Evolutionary conservation across 2,888 invertebrate genomes (phyloP).

Genomic region (Drosophila acutilabella): DNA sequence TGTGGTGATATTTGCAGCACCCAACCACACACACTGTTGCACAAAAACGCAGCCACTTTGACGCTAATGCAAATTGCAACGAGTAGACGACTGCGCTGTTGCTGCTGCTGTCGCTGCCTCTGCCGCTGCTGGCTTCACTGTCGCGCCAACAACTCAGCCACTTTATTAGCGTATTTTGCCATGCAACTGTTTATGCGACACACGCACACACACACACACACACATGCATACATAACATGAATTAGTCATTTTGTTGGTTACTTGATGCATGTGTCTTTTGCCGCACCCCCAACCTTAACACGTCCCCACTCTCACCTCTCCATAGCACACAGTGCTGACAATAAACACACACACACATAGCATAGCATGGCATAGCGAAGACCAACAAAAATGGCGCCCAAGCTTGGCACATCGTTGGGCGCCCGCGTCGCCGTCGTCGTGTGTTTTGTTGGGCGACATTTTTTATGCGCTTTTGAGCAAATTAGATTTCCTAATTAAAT

Average conservation of each 20-base stretch:
- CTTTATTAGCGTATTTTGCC: constrained; percentile 83
- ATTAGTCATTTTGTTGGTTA: constrained; percentile 83
- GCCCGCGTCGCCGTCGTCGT: constrained; percentile 6
- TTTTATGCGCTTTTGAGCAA: constrained; percentile 85
- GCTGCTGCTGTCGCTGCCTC: constrained; percentile 17
- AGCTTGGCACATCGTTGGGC: constrained; percentile 25
- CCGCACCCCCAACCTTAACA: constrained; percentile 10
- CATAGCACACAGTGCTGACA: constrained; percentile 35
- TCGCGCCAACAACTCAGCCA: constrained; percentile 66
- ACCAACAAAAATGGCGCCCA: constrained; percentile 69
- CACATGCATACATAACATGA: constrained; percentile 54
- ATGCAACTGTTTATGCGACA: constrained; percentile 78
- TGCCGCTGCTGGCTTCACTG: constrained; percentile 18
- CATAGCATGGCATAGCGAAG: constrained; percentile 19
- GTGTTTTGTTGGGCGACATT: constrained; percentile 63
- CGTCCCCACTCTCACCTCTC: not conserved
- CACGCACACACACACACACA: constrained; percentile 28
- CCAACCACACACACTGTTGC: constrained; percentile 34
- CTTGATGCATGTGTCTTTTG: constrained; percentile 78
- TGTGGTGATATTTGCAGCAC: not conserved
- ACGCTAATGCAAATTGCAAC: constrained; percentile 78
- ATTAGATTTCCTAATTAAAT: constrained; percentile 85
- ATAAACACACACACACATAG: constrained; percentile 47
- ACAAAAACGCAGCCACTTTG: constrained; percentile 79
- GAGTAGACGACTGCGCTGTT: constrained; percentile 31